Evolutionary conservation across 2,888 invertebrate genomes (phyloP), one percentile per base, ranked within the genome.

Genomic region (Himalopsyche kuldschensis): DNA sequence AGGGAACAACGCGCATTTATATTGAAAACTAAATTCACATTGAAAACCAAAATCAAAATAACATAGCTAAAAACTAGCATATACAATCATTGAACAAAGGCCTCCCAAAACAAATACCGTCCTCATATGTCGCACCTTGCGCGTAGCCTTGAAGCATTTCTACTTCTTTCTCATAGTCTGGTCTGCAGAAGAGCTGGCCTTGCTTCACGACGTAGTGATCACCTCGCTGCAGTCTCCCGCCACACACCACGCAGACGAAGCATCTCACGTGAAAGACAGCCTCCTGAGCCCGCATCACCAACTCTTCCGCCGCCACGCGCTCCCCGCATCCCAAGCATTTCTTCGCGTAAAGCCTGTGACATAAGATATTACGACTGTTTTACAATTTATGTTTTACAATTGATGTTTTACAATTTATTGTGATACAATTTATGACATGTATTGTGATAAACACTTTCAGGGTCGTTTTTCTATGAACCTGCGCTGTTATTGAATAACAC

Each of bases 101-200:
- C 41, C 41, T 2, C 41, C 41, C 41, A 15, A 41, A 78, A 48
- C 30, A 48, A 31, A 47, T 48, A 30, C 78, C 31, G 80, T 41
- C 69, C 75, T 46, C 27, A 41, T 35, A 41, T 10, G 35, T 24
- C n/a, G 27, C 79, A 86, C 86, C 86, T 86, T 85, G 86, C 47
- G 85, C 79, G 76, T 86, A 86, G 81, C 86, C 86, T 88, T 96
- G 96, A 91, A 96, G 94, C 87, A 98, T 91, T 90, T 95, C 97
- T 92, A 97, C 94, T 90, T 98, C 98, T 89, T 98, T 98, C 89
- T 99, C 99, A 89, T 97, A 97, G 91, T 99, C 99, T 87, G 97
- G 95, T 31, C 85, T 55, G 90, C 99, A 99, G 89, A 98, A 97
- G 82, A 99, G 94, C 89, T 98, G 98, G 0, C 98, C 98, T 24